Evolutionary conservation across 2,888 invertebrate species (phyloP).

Genomic region (Anodontia alba): DNA sequence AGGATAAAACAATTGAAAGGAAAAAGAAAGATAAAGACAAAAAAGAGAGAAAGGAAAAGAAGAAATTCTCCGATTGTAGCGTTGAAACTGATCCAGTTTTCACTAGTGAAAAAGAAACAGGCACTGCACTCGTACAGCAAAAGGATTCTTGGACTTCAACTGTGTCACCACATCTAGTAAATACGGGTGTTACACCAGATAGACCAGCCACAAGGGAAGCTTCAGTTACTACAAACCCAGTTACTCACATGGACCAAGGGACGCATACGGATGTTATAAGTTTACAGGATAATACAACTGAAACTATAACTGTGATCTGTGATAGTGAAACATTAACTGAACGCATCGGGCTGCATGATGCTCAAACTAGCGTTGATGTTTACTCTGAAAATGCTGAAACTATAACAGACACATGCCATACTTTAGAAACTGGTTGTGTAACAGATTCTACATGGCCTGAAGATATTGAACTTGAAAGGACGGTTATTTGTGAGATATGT

Average conservation of each 20-base stretch:
- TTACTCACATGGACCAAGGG: conserved; percentile 75
- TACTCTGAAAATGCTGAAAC: conserved; percentile 68
- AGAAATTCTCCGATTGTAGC: conserved; percentile 59
- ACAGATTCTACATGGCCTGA: conserved; percentile 62
- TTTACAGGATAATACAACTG: conserved; percentile 69
- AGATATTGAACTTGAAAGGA: conserved; percentile 39
- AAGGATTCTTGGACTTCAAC: conserved; percentile 79
- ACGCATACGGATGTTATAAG: conserved; percentile 74
- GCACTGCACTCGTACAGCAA: conserved; percentile 57
- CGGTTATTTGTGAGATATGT: conserved; percentile 54
- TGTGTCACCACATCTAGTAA: conserved; percentile 67
- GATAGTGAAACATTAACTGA: conserved; percentile 80
- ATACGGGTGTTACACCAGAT: conserved; percentile 76
- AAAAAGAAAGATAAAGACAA: conserved; percentile 47
- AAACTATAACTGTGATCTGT: conserved; percentile 67
- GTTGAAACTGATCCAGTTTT: conserved; percentile 65
- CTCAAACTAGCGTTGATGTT: conserved; percentile 74
- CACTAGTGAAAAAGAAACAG: conserved; percentile 72
- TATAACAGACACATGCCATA: conserved; percentile 63
- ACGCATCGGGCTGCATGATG: conserved; percentile 65
- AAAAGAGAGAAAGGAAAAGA: conserved; percentile 54
- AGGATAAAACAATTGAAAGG: conserved; percentile 38
- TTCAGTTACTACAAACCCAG: conserved; percentile 69
- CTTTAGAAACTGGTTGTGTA: conserved; percentile 62
- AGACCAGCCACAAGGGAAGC: conserved; percentile 75